Conservation (phyloP, 2,113 vertebrate genomes). For the Carassius carassius region DNA sequence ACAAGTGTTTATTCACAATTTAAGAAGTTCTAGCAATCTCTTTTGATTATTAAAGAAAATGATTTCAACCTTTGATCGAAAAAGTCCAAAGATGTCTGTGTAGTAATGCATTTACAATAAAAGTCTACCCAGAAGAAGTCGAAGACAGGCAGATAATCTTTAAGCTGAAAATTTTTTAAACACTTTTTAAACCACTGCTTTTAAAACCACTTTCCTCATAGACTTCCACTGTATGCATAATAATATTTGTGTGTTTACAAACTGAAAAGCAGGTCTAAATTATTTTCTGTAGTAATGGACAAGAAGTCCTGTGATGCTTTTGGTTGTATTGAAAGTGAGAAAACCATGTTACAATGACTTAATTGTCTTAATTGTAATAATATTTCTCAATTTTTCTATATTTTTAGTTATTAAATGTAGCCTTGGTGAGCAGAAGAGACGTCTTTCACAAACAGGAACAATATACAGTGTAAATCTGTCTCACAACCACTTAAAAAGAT, state of each 20-base stretch:
- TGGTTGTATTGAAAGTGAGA: background rate
- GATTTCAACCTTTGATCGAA: too few species aligned
- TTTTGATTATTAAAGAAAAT: too few species aligned
- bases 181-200: background rate
- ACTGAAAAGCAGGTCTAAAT: background rate
- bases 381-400: too few species aligned
- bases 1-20: too few species aligned
- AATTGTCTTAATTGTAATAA: too few species aligned
- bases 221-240: background rate
- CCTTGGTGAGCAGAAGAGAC: background rate
- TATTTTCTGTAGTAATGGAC: background rate
- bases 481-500: background rate
- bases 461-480: background rate
- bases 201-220: background rate
- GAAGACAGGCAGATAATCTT: background rate
- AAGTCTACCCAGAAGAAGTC: too few species aligned
- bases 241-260: background rate
- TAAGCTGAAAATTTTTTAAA: background rate
- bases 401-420: background rate
- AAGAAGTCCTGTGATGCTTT: background rate
- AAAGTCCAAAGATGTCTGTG: too few species aligned
- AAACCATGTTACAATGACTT: background rate
- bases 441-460: background rate
- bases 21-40: too few species aligned
- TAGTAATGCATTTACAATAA: too few species aligned